A percentile compares a stretch with the other conserved stretches of the same genome.
phyloP scores from a whole-genome alignment of 2,888 invertebrate species.

The Leptothorax acervorum region DNA sequence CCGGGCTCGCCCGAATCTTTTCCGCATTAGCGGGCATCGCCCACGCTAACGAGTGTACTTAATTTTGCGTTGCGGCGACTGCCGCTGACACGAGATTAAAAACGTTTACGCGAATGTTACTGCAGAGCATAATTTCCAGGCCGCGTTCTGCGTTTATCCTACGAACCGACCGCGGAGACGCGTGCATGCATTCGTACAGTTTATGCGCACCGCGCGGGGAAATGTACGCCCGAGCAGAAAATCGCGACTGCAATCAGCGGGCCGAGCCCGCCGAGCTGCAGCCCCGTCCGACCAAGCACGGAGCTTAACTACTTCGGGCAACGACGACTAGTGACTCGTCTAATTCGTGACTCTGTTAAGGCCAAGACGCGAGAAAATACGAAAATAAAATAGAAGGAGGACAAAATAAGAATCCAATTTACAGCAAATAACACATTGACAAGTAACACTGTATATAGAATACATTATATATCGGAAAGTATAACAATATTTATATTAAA shows the following conservation, averaged over 20 bases:
- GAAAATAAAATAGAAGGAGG: background rate
- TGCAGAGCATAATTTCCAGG: conserved; percentile 69
- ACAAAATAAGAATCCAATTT: background rate
- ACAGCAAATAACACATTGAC: background rate
- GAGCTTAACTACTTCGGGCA: conserved; percentile 41
- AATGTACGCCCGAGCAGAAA: conserved; percentile 47
- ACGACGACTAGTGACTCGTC: background rate
- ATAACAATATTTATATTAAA: background rate
- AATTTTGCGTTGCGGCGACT: conserved; percentile 77
- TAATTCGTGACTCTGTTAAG: background rate
- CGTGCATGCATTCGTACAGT: conserved; percentile 29
- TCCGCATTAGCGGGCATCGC: conserved; percentile 79
- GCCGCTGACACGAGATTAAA: conserved; percentile 80
- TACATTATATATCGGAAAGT: background rate
- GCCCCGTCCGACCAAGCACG: conserved; percentile 30
- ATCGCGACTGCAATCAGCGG: conserved; percentile 44
- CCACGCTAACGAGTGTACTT: conserved; percentile 81
- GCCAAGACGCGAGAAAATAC: background rate
- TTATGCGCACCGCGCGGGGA: conserved; percentile 34
- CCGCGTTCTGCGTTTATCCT: conserved; percentile 33
- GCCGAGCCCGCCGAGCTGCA: background rate
- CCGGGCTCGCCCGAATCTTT: conserved; percentile 74
- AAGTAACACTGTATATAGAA: background rate
- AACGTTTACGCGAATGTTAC: conserved; percentile 77
- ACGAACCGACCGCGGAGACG: background rate